Conservation (phyloP, 37 sponge, comb jelly and placozoan genomes). For the Theonella swinhoei region DNA sequence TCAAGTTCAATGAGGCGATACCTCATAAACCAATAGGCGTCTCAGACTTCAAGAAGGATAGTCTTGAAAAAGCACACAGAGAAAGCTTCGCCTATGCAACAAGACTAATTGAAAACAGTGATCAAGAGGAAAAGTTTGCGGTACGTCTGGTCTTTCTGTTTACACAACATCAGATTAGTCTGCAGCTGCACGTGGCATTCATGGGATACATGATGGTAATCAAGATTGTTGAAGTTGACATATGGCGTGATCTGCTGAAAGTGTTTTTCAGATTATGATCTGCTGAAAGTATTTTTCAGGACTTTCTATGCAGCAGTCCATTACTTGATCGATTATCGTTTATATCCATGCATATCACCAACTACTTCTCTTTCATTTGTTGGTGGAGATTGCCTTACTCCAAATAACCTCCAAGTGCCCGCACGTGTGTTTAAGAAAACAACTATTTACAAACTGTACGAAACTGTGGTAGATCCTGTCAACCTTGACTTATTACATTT, state of each 20-base stretch:
- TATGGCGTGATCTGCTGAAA: too few species aligned
- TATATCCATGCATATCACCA: not conserved
- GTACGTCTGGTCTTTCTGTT: not conserved
- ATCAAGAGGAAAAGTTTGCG: not conserved
- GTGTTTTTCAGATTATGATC: too few species aligned
- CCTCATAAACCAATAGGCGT: not conserved
- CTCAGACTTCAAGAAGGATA: not conserved
- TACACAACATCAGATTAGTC: not conserved
- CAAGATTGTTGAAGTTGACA: not conserved
- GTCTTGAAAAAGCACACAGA: not conserved
- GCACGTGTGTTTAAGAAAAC: not conserved
- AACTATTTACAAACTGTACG: not conserved
- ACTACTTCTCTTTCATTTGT: not conserved
- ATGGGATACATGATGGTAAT: not conserved
- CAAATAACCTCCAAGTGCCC: not conserved
- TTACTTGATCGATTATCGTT: not conserved
- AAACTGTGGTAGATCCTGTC: not conserved
- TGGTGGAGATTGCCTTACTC: not conserved
- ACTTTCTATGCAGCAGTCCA: not conserved
- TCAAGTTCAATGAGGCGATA: not conserved
- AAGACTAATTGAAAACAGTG: too few species aligned
- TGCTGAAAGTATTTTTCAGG: not conserved
- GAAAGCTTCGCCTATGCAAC: constrained; percentile 3
- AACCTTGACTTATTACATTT: not conserved
- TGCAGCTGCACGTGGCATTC: not conserved